Evolutionary conservation across 2,113 vertebrate genomes (phyloP).

Genomic region (Chloropsis cyanopogon): DNA sequence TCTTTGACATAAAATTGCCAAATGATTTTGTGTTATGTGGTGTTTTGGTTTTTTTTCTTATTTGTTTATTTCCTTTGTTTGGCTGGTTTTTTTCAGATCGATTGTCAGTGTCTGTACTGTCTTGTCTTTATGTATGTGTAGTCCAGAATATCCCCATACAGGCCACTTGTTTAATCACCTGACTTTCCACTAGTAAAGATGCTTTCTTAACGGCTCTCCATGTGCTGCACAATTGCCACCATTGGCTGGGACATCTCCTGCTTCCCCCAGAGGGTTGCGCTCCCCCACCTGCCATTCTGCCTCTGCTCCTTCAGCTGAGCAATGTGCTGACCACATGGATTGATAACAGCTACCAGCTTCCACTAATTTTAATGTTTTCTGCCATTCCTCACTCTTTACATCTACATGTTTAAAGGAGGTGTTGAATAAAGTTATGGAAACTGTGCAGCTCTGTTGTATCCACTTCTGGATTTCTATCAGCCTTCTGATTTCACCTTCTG

Average conservation of each 20-base stretch:
- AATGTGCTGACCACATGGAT: no score
- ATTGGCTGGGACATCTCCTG: no score
- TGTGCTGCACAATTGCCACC: no score
- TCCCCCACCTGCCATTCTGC: no score
- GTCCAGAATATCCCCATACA: not conserved
- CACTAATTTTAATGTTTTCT: not conserved
- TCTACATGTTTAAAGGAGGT: not conserved
- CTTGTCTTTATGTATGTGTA: not conserved
- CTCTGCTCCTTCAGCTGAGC: no score
- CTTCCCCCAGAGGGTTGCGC: no score
- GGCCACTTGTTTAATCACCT: no score
- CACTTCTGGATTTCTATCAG: not conserved
- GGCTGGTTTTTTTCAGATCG: not conserved
- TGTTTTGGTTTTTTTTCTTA: rapidly evolving
- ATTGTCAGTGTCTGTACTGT: not conserved
- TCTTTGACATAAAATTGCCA: no score
- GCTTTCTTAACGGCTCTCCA: not conserved
- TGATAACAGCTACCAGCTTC: not conserved
- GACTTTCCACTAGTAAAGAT: not conserved
- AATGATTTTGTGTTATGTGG: not conserved
- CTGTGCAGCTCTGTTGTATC: no score
- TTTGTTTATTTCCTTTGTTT: not conserved
- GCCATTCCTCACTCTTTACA: not conserved
- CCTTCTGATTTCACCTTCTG: not conserved
- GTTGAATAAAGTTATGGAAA: not conserved